Evolutionary conservation across 2,113 vertebrate genomes (phyloP), one percentile per base, ranked within the genome.

Genomic region (Rhineura floridana): DNA sequence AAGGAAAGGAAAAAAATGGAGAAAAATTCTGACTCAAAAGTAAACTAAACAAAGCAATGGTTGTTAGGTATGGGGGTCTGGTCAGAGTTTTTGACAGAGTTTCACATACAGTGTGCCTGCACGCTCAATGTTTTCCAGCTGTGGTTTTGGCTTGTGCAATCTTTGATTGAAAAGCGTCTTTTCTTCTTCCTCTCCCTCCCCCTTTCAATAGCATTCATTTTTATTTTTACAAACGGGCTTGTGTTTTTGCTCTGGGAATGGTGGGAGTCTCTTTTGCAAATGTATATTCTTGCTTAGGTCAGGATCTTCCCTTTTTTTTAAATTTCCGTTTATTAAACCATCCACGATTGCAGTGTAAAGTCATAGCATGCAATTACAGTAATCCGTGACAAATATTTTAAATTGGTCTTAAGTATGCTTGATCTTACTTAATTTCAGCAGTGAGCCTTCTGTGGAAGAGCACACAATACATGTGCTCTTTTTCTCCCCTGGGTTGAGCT

Each of bases 21-120:
- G 70, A 69, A 85, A 84, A 19, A 0, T 1, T 23, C 2, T 91
- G 92, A 93, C 70, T 95, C 91, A 70, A 86, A 90, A 88, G 84
- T 88, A 88, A 93, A 91, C 85, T 93, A 95, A 95, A 95, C 93
- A 94, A 73, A 91, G 91, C 94, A 95, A 44, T 93, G 42, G 94
- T 95, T 1, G 90, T 93, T 94, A 94, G 88, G 94, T 73, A 4
- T 89, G 87, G 88, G 48, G 36, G 25, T 59, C 75, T 83, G 65
- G 12, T 83, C 25, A 15, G 87, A 85, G 85, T 52, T 86, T 90
- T 70, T 94, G 90, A 91, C 87, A 59, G 48, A 30, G 70, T 72
- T 81, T 90, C 85, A 86, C 85, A 55, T 72, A 19, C 90, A 86
- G 81, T 84, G 82, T 0, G 4, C 87, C 78, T 81, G 89, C 69